These are phyloP conservation scores for Pygmarrhopalites habei DNA, from an alignment of 1,140 invertebrate genomes.

Conservation along the genomic window DNA sequence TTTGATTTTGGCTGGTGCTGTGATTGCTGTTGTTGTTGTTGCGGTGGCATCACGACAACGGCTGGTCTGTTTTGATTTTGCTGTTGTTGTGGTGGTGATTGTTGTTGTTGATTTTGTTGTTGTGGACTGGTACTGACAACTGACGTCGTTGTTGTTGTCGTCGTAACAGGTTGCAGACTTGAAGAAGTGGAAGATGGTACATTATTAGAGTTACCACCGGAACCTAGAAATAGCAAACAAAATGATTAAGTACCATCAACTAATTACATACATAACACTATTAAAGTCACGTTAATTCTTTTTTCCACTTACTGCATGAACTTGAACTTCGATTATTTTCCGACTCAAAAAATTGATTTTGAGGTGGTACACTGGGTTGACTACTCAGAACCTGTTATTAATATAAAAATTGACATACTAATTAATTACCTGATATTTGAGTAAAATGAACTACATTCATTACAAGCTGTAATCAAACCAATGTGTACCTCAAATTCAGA, in stretches of 20 bases:
- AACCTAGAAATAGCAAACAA: no score
- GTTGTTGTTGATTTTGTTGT: constrained; percentile 33
- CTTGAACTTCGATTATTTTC: constrained; percentile 29
- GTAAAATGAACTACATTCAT: no score
- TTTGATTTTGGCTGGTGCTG: constrained; percentile 17
- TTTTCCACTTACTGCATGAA: no score
- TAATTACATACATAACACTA: background rate
- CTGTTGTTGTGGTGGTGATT: background rate
- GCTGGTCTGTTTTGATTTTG: constrained; percentile 30
- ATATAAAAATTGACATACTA: no score
- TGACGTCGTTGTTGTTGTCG: no score
- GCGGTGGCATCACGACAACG: constrained; percentile 33
- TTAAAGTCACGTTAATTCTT: background rate
- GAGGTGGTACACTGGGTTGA: constrained; percentile 30
- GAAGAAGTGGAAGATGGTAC: no score
- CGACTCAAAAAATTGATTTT: constrained; percentile 22
- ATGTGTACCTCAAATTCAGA: no score
- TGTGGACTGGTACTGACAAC: constrained; percentile 23
- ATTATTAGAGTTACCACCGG: constrained; percentile 6
- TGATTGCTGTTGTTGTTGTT: constrained; percentile 24
- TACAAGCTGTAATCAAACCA: no score
- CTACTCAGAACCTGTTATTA: no score
- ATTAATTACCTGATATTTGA: no score
- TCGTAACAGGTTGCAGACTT: no score
- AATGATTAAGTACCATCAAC: background rate